phyloP scores from a whole-genome alignment of 1,140 invertebrate genomes.

The Aphelenchoides besseyi region DNA sequence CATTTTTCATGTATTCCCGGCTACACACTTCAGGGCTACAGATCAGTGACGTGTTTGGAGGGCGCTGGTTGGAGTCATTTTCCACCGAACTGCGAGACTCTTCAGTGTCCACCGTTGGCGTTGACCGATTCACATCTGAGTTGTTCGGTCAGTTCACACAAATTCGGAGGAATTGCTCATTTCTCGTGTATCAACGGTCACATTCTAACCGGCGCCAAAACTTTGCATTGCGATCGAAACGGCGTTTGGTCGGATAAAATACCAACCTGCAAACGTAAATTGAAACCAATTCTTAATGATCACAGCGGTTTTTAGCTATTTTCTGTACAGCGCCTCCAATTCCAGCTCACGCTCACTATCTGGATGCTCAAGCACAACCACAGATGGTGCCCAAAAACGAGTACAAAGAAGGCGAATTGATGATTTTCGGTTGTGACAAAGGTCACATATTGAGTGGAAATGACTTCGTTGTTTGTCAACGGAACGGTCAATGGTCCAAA shows the following conservation, averaged over 20 bases:
- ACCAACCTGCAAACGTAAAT: constrained; percentile 34
- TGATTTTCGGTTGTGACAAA: constrained; percentile 34
- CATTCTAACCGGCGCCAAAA: constrained; percentile 26
- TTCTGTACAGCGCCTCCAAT: constrained; percentile 27
- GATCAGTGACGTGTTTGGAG: constrained; percentile 38
- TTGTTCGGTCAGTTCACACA: constrained; percentile 42
- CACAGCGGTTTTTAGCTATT: constrained; percentile 26
- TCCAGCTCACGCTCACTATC: constrained; percentile 24
- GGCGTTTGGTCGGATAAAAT: constrained; percentile 32
- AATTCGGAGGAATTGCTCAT: constrained; percentile 46
- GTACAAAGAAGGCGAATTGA: constrained; percentile 36
- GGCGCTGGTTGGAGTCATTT: constrained; percentile 48
- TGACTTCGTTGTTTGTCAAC: constrained; percentile 52
- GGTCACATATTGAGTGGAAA: constrained; percentile 41
- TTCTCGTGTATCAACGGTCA: constrained; percentile 29
- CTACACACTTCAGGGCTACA: constrained; percentile 32
- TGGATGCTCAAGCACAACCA: constrained; percentile 14
- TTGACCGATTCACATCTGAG: constrained; percentile 28
- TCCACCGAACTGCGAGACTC: constrained; percentile 15
- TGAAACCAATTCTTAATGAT: too few relatives aligned
- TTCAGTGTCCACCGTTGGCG: constrained; percentile 47
- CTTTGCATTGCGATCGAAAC: constrained; percentile 37
- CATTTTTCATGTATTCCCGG: constrained; percentile 46
- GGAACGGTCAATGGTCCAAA: constrained; percentile 38
- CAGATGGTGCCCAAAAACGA: not conserved